Conservation (phyloP, 2,797 vertebrate genomes). For the Cichlasoma orientale region DNA sequence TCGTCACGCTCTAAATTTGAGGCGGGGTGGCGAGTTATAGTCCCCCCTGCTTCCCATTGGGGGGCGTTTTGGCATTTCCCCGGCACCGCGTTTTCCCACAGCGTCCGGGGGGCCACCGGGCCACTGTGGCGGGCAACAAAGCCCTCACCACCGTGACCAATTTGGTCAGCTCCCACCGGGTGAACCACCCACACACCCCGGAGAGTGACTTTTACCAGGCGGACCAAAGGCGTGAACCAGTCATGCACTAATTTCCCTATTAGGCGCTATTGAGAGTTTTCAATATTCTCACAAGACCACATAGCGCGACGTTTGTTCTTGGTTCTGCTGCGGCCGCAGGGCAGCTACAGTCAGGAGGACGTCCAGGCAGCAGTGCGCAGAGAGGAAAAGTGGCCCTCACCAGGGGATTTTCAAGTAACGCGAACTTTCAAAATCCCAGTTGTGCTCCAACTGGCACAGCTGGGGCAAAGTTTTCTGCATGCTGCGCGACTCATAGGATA, state of each 20-base stretch:
- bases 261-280: slow-evolving; percentile 84
- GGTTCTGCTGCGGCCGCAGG: slow-evolving; percentile 42
- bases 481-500: slow-evolving; percentile 31
- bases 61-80: slow-evolving; percentile 82
- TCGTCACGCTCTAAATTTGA: slow-evolving; percentile 89
- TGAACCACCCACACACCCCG: slow-evolving; percentile 83
- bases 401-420: background rate
- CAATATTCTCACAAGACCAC: slow-evolving; percentile 90
- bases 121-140: slow-evolving; percentile 83
- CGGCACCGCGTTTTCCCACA: slow-evolving; percentile 88
- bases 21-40: slow-evolving; percentile 77
- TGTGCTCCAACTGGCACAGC: slow-evolving; percentile 1
- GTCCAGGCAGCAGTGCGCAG: background rate
- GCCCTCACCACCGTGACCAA: slow-evolving; percentile 89
- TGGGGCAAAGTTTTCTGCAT: background rate
- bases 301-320: slow-evolving; percentile 80
- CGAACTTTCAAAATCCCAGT: background rate
- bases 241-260: slow-evolving; percentile 92
- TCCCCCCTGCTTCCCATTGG: slow-evolving; percentile 70
- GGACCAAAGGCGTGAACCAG: slow-evolving; percentile 87
- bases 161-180: slow-evolving; percentile 88
- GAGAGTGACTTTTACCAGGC: slow-evolving; percentile 83
- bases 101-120: slow-evolving; percentile 80
- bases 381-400: background rate
- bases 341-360: slow-evolving; percentile 32